Base-by-base conservation (phyloP, 1,140 invertebrate species). In the Aricia agestis region DNA sequence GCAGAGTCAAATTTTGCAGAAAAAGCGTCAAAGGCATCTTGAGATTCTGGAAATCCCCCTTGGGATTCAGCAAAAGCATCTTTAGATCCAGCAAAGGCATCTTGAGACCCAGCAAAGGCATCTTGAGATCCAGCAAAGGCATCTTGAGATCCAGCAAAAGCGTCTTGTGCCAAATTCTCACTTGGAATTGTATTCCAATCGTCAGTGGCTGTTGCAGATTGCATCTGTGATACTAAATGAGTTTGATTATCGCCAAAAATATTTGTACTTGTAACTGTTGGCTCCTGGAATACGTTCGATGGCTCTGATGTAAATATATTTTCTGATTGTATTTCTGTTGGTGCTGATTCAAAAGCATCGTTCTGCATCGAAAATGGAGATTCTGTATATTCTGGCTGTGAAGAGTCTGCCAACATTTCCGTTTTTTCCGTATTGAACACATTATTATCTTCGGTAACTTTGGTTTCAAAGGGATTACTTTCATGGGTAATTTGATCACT, bases 1-100 rank as follows among this genome's bases (percentile, higher is more conserved):
- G 93, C 84, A 67, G 93, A 95, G 73, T 97, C 96, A 78, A 98
- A 98, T 85, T 97, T 97, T 1, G 96, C 95, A 2, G 96, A 95
- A 79, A 98, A 98, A 1, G 95, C 96, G 86, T 97, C 97, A 82
- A 93, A 84, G 6, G 82, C 85, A 72, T 91, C 89, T 67, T 87
- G 81, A n/a, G 82, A 81, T 15, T 77, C 76, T 18, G 74, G 69
- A 65, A 78, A 74, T 18, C 71, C 67, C 13, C 79, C 70, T 41
- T 76, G 72, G 9, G 74, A 45, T 45, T 45, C 96, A 86, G 97
- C 97, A 82, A 93, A 84, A 7, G 83, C 85, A 72, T 91, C 89
- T 67, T 87, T 80, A n/a, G 82, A 81, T 15, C 75, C 76, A 25
- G 74, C 97, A 82, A 93, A 84, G 6, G 83, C 85, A 72, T 91